These are phyloP conservation scores for Bufotes viridis DNA, from an alignment of 2,797 vertebrate genomes.

Conservation along the genomic window DNA sequence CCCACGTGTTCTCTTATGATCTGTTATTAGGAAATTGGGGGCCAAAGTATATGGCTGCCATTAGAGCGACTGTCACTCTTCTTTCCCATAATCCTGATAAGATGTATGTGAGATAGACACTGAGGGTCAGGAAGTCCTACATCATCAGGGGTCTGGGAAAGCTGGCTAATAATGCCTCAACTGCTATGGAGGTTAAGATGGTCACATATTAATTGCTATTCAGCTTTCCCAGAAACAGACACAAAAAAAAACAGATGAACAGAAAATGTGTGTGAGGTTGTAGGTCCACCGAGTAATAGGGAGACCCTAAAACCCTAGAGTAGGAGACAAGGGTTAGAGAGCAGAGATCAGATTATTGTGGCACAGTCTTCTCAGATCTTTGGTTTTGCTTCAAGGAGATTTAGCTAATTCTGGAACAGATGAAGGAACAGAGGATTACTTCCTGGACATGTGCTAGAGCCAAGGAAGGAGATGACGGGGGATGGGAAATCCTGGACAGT, in stretches of 20 bases:
- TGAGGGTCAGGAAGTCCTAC: too few species aligned
- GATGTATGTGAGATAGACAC: too few species aligned
- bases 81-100: too few species aligned
- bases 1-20: background rate
- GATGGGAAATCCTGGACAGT: constrained; percentile 33
- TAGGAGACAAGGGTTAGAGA: background rate
- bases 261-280: background rate
- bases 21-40: too few species aligned
- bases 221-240: background rate
- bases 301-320: background rate
- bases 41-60: background rate
- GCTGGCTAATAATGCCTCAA: background rate
- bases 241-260: background rate
- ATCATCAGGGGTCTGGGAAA: background rate
- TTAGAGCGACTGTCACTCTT: too few species aligned
- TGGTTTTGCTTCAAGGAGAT: constrained; percentile 16
- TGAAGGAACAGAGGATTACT: constrained; percentile 20
- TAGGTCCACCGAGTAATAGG: background rate
- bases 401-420: constrained; percentile 44
- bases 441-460: constrained; percentile 11
- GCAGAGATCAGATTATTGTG: constrained; percentile 14
- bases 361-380: background rate
- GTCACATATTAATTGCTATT: background rate
- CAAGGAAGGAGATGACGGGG: constrained; percentile 49
- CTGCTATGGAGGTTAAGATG: background rate